Evolutionary conservation across 2,797 vertebrate species (phyloP).

Genomic region (Etheostoma nigrum): DNA sequence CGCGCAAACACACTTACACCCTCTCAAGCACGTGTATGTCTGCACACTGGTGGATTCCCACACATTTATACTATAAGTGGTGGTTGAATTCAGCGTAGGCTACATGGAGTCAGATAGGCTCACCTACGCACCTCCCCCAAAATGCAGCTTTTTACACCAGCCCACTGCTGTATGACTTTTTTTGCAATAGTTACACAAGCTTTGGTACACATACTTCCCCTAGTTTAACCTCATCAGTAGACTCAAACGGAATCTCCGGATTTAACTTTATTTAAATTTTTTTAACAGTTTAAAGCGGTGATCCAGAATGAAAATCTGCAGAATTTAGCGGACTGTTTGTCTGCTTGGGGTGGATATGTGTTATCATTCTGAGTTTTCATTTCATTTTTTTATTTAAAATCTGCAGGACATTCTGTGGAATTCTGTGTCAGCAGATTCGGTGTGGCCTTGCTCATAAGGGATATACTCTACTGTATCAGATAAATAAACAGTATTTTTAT

Average conservation of each 20-base stretch:
- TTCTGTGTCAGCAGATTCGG: no score
- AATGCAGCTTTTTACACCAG: slow-evolving; percentile 17
- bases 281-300: no score
- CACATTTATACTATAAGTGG: slow-evolving; percentile 3
- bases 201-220: neutral
- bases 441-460: neutral
- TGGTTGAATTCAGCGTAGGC: neutral
- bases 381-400: no score
- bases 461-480: neutral
- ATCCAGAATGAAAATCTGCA: no score
- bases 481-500: neutral
- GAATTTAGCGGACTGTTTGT: no score
- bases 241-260: no score
- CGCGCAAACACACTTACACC: neutral
- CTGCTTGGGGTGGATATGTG: no score
- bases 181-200: slow-evolving; percentile 10
- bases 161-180: slow-evolving; percentile 11
- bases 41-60: neutral
- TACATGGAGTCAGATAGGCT: slow-evolving; percentile 5
- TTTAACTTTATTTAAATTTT: no score
- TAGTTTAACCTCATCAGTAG: neutral
- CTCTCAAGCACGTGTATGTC: neutral
- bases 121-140: slow-evolving; percentile 44
- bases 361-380: no score
- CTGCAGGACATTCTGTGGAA: no score